Evolutionary conservation across 1,140 invertebrate genomes (phyloP), one percentile per base, ranked within the genome.

Genomic region (Achroia grisella): DNA sequence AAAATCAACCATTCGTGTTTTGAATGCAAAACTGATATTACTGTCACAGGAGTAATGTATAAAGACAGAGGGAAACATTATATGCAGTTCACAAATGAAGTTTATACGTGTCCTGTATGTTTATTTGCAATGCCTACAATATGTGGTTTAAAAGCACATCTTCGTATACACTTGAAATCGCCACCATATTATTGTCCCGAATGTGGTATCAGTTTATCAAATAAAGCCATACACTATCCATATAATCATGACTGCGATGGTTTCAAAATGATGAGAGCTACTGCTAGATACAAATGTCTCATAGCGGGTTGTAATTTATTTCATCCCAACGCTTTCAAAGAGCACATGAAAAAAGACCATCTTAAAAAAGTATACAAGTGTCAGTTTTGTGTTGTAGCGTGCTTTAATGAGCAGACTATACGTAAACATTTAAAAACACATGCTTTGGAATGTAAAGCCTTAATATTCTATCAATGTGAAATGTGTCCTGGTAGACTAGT

Each of bases 101-200:
- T 71, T 15, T 61, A 61, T 44, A 51, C 65, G 14, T 85, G 81
- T 46, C 69, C 72, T 13, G 43, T 85, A 29, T 89, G 88, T 59
- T 71, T 84, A 39, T 86, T 84, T 48, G 64, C 81, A 37, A 66
- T 87, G 32, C 73, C 86, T 2, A 85, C 77, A 12, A 54, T 37
- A 11, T 89, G 88, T 72, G 81, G 71, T 11, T 50, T 86, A 3
- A 66, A 58, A 59, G 74, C 86, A 13, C 88, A 89, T 61, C 40
- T 80, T 37, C 71, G 86, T 29, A 58, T 88, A 15, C 88, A 88
- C 64, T 58, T 74, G 10, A 77, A 68, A 47, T 44, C 39, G 15
- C 54, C 77, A n/a, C 87, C 87, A 13, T 86, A 56, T 62, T 76
- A 76, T 39, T 89, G 87, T 49, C 87, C 87, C 3, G 87, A 88